A percentile compares a stretch with the other conserved stretches of the same genome.
These are phyloP conservation scores for Xestia rhomboidea DNA, from an alignment of 2,888 invertebrate species.

Conservation along the genomic window DNA sequence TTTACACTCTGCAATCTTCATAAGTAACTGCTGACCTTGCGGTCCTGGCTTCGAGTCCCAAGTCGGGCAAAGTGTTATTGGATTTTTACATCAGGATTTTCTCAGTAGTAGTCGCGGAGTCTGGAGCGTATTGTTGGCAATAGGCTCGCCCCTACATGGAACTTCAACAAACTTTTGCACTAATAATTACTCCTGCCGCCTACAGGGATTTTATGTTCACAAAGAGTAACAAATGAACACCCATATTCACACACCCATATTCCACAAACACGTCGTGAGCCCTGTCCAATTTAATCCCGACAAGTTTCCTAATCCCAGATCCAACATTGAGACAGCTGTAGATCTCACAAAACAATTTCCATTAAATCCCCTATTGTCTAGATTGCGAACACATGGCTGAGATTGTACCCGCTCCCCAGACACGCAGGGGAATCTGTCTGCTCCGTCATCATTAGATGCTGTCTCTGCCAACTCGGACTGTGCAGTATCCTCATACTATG, in stretches of 20 bases:
- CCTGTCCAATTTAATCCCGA: slow-evolving; percentile 3
- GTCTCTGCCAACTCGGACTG: slow-evolving; percentile 91
- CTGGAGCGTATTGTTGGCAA: background rate
- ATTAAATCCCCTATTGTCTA: slow-evolving; percentile 35
- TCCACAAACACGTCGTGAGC: background rate
- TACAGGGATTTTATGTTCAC: background rate
- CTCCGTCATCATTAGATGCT: slow-evolving; percentile 86
- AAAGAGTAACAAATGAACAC: background rate
- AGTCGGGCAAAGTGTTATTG: background rate
- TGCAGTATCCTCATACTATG: slow-evolving; percentile 91
- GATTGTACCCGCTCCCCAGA: slow-evolving; percentile 89
- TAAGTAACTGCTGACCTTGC: background rate
- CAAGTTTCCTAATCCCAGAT: slow-evolving; percentile 15
- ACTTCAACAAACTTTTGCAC: background rate
- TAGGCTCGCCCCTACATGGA: background rate
- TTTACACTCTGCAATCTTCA: background rate
- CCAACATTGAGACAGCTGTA: slow-evolving; percentile 15
- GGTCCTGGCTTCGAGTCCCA: background rate
- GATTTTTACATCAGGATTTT: background rate
- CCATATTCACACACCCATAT: background rate
- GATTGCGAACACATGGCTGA: slow-evolving; percentile 79
- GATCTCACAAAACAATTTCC: slow-evolving; percentile 40
- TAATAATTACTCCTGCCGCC: background rate
- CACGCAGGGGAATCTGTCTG: slow-evolving; percentile 79
- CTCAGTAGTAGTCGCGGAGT: background rate